Evolutionary conservation across 2,888 invertebrate species (phyloP), one percentile per base, ranked within the genome.

Genomic region (Mesochorus sp.): DNA sequence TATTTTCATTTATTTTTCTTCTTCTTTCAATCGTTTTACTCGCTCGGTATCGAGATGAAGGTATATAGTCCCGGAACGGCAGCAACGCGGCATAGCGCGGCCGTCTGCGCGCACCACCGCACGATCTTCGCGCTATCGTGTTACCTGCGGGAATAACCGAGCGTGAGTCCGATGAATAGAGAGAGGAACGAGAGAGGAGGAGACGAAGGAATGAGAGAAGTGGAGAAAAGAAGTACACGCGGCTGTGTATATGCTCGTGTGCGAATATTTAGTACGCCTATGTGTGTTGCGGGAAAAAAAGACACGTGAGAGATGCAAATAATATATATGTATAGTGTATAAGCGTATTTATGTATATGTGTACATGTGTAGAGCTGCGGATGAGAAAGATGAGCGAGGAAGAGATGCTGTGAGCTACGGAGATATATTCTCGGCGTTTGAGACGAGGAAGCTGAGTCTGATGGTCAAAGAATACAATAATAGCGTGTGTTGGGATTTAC

Each of bases 121-220:
- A 74, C 70, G 66, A 80, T 80, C 76, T 73, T 70, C 53, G 68
- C 71, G 74, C 68, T 67, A 79, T 73, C 79, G 79, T 53, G 76
- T 76, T 70, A 74, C 75, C 62, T 75, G 74, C 73, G 47, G 73
- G 67, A 77, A 68, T 68, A 78, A 73, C 72, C 55, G 51, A 55
- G 74, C 57, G 44, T 31, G 64, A 51, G 59, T 24, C 19, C 61
- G 37, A 78, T 78, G 78, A 78, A 78, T 78, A 78, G 78, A 68
- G 57, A 31, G 55, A 28, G 55, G 34, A 37, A 42, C 44, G 79
- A 73, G 39, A 55, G 66, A 51, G 34, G 57, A 74, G 79, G n/a
- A 39, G 1, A 14, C 34, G 39, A 39, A 14, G 72, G 47, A 49
- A 70, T 39, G 61, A 34, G 72, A 34, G 24, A 57, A 55, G 62